Evolutionary conservation across 2,113 vertebrate species (phyloP), one percentile per base, ranked within the genome.

Genomic region (Mobula hypostoma): DNA sequence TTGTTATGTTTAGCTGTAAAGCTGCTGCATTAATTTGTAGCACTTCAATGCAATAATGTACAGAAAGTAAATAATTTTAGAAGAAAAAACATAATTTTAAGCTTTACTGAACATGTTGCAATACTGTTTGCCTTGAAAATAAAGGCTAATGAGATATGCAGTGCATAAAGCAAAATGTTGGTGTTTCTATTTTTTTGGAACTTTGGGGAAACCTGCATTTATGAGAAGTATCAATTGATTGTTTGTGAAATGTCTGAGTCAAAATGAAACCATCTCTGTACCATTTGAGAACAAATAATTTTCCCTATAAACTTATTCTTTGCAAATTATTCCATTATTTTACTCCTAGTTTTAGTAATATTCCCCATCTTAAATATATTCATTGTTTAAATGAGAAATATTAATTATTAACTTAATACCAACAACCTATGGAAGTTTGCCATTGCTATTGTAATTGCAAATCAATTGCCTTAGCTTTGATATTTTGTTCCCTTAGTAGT

Each of bases 11-110:
- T 95, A 95, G 97, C 96, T 96, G 95, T 96, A 97, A 96, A 7
- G 48, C 97, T 96, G 97, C 97, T 97, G 96, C 97, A 97, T 96
- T 96, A 95, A 56, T 88, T 95, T 97, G 97, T 97, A 97, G 97
- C 96, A 97, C 96, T 95, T 96, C 96, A 96, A 97, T 97, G 98
- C 98, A 98, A 98, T 98, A 98, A 98, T 98, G 98, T 98, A 98
- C 97, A 98, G 98, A 96, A 97, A 95, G 96, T 97, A 95, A 96
- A 95, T 97, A 97, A 97, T 97, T 97, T 96, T 97, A 97, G 97
- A 95, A 96, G 48, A 48, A 95, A 97, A 94, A 74, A 95, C 87
- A 95, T 94, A 93, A 97, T 96, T 96, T 96, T 96, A 97, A 96
- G 97, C 96, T 97, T 97, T 95, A 96, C 95, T 95, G 95, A 96